These are phyloP conservation scores for Oligia latruncula DNA, from an alignment of 2,888 invertebrate species.

Conservation along the genomic window DNA sequence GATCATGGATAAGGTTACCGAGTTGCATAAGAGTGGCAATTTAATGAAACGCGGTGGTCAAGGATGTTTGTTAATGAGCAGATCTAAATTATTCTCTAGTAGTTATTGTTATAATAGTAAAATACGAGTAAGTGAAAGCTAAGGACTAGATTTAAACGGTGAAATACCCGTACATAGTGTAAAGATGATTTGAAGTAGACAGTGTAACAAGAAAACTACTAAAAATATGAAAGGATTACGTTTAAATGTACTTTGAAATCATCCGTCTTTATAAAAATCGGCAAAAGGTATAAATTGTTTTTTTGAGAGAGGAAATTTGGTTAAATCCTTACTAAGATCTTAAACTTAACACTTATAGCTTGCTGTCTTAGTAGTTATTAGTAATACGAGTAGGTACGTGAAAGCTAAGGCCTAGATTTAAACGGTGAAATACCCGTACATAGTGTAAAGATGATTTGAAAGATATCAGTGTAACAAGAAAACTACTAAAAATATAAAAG, in stretches of 20 bases:
- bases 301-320: background rate
- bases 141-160: conserved; percentile 16
- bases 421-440: conserved; percentile 1
- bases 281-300: background rate
- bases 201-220: background rate
- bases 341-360: background rate
- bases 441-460: conserved; percentile 16
- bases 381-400: background rate
- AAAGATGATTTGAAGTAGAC: conserved; percentile 14
- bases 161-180: conserved; percentile 1
- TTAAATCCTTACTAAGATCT: background rate
- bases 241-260: background rate
- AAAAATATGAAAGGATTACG: background rate
- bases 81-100: conserved; percentile 3
- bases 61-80: background rate
- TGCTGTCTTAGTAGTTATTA: background rate
- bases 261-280: background rate
- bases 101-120: background rate
- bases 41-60: conserved; percentile 9
- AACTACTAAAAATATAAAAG: background rate
- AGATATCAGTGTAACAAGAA: background rate
- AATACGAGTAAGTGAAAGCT: conserved; percentile 3
- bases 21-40: background rate
- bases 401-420: conserved; percentile 16
- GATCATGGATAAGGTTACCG: background rate